Percentiles rank a stretch among this genome's conserved stretches.
Conservation (phyloP, 2,888 invertebrate species). For the Sesia bembeciformis region DNA sequence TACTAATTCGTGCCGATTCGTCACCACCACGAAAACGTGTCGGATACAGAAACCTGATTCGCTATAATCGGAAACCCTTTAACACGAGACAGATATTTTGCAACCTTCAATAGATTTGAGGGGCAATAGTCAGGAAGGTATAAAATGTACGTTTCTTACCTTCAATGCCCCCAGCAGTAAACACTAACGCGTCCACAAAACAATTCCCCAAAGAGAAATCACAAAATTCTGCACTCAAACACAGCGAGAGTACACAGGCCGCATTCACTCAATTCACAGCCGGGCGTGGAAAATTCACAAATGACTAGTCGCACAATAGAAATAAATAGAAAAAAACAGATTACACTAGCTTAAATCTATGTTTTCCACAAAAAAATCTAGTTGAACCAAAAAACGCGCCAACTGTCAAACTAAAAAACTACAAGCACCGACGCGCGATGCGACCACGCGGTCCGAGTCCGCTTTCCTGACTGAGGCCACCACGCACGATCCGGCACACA, state of each 20-base stretch:
- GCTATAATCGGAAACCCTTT: constrained; percentile 61
- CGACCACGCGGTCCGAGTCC: constrained; percentile 68
- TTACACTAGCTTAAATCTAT: constrained; percentile 71
- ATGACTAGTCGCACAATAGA: constrained; percentile 62
- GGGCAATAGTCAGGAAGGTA: neutral
- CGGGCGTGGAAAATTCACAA: constrained; percentile 60
- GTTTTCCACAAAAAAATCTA: constrained; percentile 61
- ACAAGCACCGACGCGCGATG: constrained; percentile 70
- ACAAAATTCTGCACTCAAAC: constrained; percentile 61
- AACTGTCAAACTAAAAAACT: constrained; percentile 71
- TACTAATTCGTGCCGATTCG: neutral
- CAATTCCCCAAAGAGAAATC: constrained; percentile 54
- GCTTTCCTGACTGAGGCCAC: constrained; percentile 60
- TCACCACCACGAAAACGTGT: neutral
- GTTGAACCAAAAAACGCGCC: constrained; percentile 66
- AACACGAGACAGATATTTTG: constrained; percentile 12
- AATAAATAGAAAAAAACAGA: constrained; percentile 66
- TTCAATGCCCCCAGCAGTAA: constrained; percentile 39
- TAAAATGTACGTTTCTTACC: constrained; percentile 32
- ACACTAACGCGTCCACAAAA: constrained; percentile 35
- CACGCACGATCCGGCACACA: constrained; percentile 19
- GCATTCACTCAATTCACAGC: constrained; percentile 64
- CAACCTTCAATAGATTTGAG: neutral
- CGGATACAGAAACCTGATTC: constrained; percentile 25
- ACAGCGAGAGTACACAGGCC: constrained; percentile 56